Evolutionary conservation across 2,888 invertebrate genomes (phyloP), one percentile per base, ranked within the genome.

Genomic region (Zhuqinia jingwanae): DNA sequence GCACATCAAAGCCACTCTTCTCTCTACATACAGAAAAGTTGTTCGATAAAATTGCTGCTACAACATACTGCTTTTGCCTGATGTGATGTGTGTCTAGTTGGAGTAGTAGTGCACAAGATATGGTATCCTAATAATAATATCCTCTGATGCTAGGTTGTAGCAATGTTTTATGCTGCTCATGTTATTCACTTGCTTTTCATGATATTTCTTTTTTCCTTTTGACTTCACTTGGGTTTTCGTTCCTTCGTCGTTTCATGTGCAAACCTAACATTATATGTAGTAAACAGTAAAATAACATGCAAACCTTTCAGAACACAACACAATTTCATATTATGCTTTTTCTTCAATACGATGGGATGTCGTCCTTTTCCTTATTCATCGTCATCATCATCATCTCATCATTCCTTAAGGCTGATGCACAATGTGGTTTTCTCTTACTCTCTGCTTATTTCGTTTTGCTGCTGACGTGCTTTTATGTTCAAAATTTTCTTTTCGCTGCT

Each of bases 11-110:
- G n/a, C n/a, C n/a, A n/a, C n/a, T n/a, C n/a, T n/a, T n/a, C n/a
- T n/a, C n/a, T n/a, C n/a, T n/a, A n/a, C n/a, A n/a, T n/a, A 50
- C 58, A 20, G 22, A 79, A 75, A 65, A 76, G 83, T 83, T 83
- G 83, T 83, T 83, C 83, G 76, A 83, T 75, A 83, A 83, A 83
- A 83, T 76, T 82, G 13, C 47, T 60, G 42, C n/a, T n/a, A n/a
- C n/a, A n/a, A n/a, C n/a, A n/a, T n/a, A n/a, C n/a, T n/a, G n/a
- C n/a, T n/a, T n/a, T n/a, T n/a, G n/a, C n/a, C n/a, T n/a, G n/a
- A n/a, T n/a, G n/a, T n/a, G n/a, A n/a, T n/a, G n/a, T n/a, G n/a
- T n/a, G n/a, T n/a, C n/a, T n/a, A n/a, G n/a, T n/a, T n/a, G n/a
- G n/a, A n/a, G n/a, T n/a, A n/a, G n/a, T n/a, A n/a, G n/a, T n/a